Conservation (phyloP, 2,113 vertebrate genomes). For the Lepidothrix coronata region DNA sequence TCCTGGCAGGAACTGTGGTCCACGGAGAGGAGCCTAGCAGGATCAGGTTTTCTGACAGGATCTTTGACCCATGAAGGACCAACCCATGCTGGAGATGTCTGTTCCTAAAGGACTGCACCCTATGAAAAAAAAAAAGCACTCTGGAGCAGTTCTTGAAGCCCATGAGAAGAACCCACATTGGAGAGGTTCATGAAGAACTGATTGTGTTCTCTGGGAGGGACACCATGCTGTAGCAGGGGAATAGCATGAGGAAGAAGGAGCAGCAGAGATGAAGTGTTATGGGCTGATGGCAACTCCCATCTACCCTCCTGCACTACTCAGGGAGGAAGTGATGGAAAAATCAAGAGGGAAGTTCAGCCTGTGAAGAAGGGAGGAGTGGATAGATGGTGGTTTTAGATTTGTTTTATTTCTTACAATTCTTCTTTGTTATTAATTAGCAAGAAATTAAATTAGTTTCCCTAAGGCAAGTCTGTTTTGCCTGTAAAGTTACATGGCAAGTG, state of each 20-base stretch:
- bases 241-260: neutral
- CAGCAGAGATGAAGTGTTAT: fast-evolving
- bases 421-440: neutral
- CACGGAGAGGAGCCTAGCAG: neutral
- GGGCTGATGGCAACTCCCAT: neutral
- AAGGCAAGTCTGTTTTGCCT: neutral
- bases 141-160: neutral
- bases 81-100: neutral
- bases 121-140: fast-evolving
- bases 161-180: neutral
- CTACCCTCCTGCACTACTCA: neutral
- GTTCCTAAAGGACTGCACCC: neutral
- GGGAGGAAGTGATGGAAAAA: neutral
- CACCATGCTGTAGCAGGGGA: neutral
- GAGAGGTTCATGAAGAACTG: neutral
- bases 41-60: neutral
- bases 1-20: neutral
- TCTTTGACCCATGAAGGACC: neutral
- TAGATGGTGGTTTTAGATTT: neutral
- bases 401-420: neutral
- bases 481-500: neutral
- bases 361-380: neutral
- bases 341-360: neutral
- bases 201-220: neutral
- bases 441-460: neutral